Percentiles rank a stretch among this genome's conserved stretches.
phyloP scores from a whole-genome alignment of 2,888 invertebrate species.

The Plebejus melissa region DNA sequence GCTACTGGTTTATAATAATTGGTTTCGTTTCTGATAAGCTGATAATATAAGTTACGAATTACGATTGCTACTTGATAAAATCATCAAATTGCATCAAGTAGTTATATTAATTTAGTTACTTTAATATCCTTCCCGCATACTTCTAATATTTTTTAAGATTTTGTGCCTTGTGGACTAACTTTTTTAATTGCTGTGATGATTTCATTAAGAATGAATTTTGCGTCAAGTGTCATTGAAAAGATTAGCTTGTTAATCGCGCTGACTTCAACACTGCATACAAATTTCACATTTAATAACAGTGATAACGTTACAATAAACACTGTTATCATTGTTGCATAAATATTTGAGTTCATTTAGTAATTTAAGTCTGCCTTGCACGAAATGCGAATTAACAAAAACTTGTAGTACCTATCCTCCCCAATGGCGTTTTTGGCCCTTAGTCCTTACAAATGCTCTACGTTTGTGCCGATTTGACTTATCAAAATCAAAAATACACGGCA shows the following conservation, averaged over 20 bases:
- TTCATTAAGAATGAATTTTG: neutral
- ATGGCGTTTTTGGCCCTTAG: neutral
- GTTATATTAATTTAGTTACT: no score
- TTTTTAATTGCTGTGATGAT: neutral
- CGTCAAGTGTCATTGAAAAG: conserved; percentile 16
- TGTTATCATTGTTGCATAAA: neutral
- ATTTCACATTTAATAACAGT: neutral
- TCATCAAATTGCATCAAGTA: neutral
- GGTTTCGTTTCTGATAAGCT: neutral
- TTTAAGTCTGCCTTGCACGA: neutral
- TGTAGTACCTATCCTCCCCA: neutral
- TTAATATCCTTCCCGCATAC: no score
- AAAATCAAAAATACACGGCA: no score
- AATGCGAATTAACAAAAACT: neutral
- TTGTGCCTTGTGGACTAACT: neutral
- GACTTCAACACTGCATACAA: neutral
- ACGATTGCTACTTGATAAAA: neutral
- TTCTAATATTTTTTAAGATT: no score
- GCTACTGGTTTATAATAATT: neutral
- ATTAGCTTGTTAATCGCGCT: conserved; percentile 6
- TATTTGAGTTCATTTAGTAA: neutral
- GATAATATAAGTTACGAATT: neutral
- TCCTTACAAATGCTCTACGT: neutral
- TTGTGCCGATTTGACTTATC: neutral
- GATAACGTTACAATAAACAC: neutral